A percentile compares a stretch with the other conserved stretches of the same genome.
Evolutionary conservation across 2,888 invertebrate species (phyloP).

Genomic region (Drosophila setosimentum): DNA sequence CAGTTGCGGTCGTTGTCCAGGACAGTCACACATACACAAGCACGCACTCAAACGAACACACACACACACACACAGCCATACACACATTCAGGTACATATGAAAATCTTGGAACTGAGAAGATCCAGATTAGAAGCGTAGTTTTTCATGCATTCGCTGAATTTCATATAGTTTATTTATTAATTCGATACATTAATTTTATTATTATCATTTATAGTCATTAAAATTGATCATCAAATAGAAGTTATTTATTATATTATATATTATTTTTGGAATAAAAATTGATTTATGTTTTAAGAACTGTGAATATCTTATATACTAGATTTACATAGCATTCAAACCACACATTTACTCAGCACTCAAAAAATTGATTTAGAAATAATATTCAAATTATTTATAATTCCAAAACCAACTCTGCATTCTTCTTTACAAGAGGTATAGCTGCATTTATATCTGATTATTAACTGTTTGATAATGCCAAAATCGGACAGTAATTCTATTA

Average conservation of each 20-base stretch:
- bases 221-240: too few relatives aligned
- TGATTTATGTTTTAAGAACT: not conserved
- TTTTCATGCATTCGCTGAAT: not conserved
- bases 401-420: not conserved
- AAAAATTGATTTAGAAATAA: too few relatives aligned
- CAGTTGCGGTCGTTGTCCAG: conserved; percentile 71
- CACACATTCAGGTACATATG: not conserved
- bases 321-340: too few relatives aligned
- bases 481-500: conserved; percentile 24
- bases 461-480: conserved; percentile 34
- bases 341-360: too few relatives aligned
- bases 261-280: not conserved
- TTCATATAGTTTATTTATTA: not conserved
- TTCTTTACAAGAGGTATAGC: conserved; percentile 11
- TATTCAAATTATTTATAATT: not conserved
- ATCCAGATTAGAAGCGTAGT: not conserved
- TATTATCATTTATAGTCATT: not conserved
- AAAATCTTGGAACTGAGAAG: not conserved
- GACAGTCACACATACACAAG: conserved; percentile 40
- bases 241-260: not conserved
- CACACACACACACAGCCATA: not conserved
- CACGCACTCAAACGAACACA: conserved; percentile 3
- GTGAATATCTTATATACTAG: not conserved
- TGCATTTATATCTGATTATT: conserved; percentile 54
- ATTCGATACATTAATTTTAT: not conserved